Evolutionary conservation across 1,140 invertebrate genomes (phyloP).

Genomic region (Apis cerana): DNA sequence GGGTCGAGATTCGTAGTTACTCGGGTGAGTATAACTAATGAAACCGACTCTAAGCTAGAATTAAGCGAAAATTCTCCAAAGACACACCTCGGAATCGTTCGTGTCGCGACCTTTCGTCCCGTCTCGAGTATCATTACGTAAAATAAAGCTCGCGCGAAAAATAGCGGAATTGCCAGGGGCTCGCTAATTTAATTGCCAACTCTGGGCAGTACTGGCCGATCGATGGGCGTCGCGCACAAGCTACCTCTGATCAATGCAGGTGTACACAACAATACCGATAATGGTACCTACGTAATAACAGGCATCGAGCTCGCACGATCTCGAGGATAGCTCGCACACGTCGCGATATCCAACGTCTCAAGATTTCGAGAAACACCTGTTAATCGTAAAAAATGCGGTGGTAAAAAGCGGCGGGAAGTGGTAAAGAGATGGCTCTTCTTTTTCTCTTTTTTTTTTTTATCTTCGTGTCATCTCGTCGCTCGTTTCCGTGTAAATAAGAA

Average conservation of each 20-base stretch:
- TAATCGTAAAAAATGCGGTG: background rate
- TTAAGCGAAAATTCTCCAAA: background rate
- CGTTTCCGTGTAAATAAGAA: background rate
- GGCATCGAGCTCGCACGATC: conserved; percentile 30
- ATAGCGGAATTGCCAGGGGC: conserved; percentile 51
- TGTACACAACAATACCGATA: conserved; percentile 58
- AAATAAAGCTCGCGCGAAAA: conserved; percentile 42
- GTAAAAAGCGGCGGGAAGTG: background rate
- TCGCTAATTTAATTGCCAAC: conserved; percentile 66
- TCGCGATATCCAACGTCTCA: background rate
- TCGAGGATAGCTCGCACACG: conserved; percentile 25
- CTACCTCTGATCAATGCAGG: conserved; percentile 37
- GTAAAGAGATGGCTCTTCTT: conserved; percentile 8
- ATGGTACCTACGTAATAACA: conserved; percentile 69
- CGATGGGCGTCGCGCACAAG: conserved; percentile 41
- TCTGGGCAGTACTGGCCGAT: conserved; percentile 26
- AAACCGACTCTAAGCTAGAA: background rate
- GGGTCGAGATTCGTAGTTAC: too few species aligned
- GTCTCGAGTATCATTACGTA: conserved; percentile 13
- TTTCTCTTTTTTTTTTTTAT: conserved; percentile 10
- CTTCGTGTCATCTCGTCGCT: conserved; percentile 3
- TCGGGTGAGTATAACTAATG: too few species aligned
- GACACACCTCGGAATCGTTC: background rate
- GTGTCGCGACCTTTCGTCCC: background rate
- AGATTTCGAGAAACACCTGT: background rate